Percentiles rank a stretch among this genome's conserved stretches.
These are phyloP conservation scores for Sisyra nigra DNA, from an alignment of 2,888 invertebrate species.

Conservation along the genomic window DNA sequence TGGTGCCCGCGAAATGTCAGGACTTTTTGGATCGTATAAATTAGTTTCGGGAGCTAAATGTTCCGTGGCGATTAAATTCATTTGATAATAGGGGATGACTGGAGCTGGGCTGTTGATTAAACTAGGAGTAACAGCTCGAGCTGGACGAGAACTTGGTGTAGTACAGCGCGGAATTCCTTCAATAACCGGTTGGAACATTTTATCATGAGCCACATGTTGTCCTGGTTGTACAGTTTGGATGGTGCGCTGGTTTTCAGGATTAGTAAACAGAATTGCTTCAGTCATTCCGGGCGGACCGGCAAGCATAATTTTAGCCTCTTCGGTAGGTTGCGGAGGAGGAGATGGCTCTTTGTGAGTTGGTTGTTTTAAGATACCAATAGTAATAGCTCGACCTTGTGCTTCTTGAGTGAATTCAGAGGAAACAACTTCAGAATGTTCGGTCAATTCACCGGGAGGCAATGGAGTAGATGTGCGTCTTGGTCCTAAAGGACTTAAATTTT, in stretches of 20 bases:
- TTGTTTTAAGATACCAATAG: too few relatives aligned
- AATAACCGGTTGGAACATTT: conserved; percentile 48
- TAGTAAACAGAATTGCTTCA: not conserved
- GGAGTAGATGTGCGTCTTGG: not conserved
- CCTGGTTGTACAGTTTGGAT: conserved; percentile 20
- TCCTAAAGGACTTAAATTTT: conserved; percentile 26
- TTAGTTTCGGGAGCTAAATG: conserved; percentile 40
- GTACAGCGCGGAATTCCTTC: conserved; percentile 27
- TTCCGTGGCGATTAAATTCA: conserved; percentile 54
- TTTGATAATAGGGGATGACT: conserved; percentile 63
- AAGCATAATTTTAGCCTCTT: not conserved
- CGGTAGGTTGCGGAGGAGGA: not conserved
- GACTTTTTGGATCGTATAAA: conserved; percentile 41
- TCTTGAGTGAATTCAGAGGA: not conserved
- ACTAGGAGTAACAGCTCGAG: conserved; percentile 51
- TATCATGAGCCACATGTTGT: conserved; percentile 25
- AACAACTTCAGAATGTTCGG: not conserved
- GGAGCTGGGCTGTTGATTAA: conserved; percentile 59
- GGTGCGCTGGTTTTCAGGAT: conserved; percentile 14
- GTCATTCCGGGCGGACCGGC: too few relatives aligned
- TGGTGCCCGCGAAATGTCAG: conserved; percentile 43
- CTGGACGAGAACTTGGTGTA: conserved; percentile 33
- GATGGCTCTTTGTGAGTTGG: not conserved
- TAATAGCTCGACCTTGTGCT: not conserved
- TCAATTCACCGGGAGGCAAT: not conserved